Evolutionary conservation across 1,140 invertebrate genomes (phyloP).

Genomic region (Homarus americanus): DNA sequence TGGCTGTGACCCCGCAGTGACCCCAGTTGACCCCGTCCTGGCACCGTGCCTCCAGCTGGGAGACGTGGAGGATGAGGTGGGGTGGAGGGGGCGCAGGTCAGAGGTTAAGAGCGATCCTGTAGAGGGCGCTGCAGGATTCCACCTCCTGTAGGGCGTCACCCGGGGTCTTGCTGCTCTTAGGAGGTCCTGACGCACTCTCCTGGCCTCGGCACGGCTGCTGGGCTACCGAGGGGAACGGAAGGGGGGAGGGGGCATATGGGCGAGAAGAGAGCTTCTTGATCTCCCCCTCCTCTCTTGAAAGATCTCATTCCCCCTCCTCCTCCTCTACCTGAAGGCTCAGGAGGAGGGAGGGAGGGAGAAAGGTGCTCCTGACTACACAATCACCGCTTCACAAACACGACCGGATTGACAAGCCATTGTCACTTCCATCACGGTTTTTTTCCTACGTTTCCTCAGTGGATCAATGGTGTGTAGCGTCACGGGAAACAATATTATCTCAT

Average conservation of each 20-base stretch:
- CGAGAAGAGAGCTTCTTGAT: neutral
- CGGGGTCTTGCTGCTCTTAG: neutral
- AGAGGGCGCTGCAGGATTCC: neutral
- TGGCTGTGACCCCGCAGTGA: neutral
- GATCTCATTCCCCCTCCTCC: too few relatives aligned
- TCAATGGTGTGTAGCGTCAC: neutral
- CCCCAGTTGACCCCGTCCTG: neutral
- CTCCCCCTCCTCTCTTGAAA: neutral
- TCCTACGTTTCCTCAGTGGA: neutral
- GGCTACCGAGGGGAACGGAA: neutral
- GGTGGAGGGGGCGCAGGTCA: neutral
- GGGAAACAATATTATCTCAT: neutral
- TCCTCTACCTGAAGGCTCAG: too few relatives aligned
- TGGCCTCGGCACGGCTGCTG: too few relatives aligned
- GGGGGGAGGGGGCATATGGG: neutral
- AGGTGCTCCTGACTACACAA: neutral
- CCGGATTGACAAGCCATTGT: neutral
- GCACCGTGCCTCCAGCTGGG: neutral
- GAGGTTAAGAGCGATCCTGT: neutral
- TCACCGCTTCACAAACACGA: neutral
- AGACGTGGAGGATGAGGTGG: neutral
- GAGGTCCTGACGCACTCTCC: neutral
- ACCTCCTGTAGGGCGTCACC: neutral
- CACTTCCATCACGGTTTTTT: neutral
- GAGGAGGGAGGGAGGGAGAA: neutral